Evolutionary conservation across 2,888 invertebrate species (phyloP).

Genomic region (Leptarthrus brevirostris): DNA sequence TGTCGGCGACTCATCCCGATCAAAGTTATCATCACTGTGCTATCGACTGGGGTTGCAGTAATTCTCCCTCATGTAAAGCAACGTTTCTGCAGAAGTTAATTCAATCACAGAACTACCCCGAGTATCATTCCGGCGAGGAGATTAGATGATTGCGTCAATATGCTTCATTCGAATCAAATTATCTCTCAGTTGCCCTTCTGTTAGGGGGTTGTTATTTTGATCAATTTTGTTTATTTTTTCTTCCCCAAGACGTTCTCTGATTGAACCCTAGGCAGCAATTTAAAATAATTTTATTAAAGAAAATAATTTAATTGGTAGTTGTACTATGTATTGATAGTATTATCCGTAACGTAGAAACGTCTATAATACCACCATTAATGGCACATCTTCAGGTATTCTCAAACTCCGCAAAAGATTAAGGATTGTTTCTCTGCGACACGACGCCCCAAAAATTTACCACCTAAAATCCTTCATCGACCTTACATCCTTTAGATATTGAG

Average conservation of each 20-base stretch:
- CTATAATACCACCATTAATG: no score
- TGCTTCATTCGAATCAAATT: conserved; percentile 49
- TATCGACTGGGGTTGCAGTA: conserved; percentile 23
- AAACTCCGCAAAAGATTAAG: no score
- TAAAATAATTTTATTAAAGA: no score
- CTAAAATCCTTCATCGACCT: no score
- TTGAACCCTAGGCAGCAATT: no score
- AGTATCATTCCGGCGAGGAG: conserved; percentile 14
- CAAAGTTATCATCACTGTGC: conserved; percentile 43
- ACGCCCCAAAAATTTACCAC: no score
- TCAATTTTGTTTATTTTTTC: conserved; percentile 19
- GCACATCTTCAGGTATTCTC: no score
- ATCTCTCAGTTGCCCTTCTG: conserved; percentile 14
- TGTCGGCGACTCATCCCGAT: conserved; percentile 40
- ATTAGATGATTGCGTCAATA: conserved; percentile 52
- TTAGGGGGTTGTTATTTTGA: background rate
- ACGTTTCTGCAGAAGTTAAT: conserved; percentile 32
- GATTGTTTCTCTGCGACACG: no score
- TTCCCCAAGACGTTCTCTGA: background rate
- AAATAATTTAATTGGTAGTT: no score
- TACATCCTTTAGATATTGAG: no score
- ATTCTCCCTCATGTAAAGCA: background rate
- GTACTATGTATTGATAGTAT: no score
- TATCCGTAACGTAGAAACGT: no score
- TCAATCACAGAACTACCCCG: conserved; percentile 31